phyloP scores from a whole-genome alignment of 2,113 vertebrate genomes.

The Platycercus adscitus region DNA sequence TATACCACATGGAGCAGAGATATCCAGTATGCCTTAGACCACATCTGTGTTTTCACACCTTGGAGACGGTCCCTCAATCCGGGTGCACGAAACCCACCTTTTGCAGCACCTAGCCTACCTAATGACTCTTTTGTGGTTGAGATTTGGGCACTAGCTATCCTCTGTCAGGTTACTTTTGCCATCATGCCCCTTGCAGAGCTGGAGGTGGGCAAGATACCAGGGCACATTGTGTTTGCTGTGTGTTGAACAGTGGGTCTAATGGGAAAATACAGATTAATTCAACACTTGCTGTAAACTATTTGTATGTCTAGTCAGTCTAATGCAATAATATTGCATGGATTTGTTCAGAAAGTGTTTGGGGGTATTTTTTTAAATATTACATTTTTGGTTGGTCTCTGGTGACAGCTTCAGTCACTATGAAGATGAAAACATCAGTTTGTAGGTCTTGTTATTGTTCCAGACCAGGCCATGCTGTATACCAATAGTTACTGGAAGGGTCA shows the following conservation, averaged over 20 bases:
- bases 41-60: background rate
- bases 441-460: background rate
- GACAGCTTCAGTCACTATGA: background rate
- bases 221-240: background rate
- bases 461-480: background rate
- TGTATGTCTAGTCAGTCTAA: background rate
- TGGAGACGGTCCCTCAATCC: fast-evolving
- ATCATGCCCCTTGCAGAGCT: background rate
- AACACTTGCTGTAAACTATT: background rate
- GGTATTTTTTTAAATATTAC: background rate
- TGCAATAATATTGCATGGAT: background rate
- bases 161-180: background rate
- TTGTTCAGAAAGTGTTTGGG: background rate
- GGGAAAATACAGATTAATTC: background rate
- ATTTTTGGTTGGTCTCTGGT: background rate
- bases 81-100: too few relatives aligned
- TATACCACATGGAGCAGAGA: background rate
- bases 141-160: background rate
- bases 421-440: background rate
- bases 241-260: background rate
- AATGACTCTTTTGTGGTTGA: background rate
- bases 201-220: background rate
- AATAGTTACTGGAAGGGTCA: background rate
- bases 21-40: background rate
- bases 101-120: background rate